Evolutionary conservation across 2,888 invertebrate species (phyloP), one percentile per base, ranked within the genome.

Genomic region (Punctoribates punctum): DNA sequence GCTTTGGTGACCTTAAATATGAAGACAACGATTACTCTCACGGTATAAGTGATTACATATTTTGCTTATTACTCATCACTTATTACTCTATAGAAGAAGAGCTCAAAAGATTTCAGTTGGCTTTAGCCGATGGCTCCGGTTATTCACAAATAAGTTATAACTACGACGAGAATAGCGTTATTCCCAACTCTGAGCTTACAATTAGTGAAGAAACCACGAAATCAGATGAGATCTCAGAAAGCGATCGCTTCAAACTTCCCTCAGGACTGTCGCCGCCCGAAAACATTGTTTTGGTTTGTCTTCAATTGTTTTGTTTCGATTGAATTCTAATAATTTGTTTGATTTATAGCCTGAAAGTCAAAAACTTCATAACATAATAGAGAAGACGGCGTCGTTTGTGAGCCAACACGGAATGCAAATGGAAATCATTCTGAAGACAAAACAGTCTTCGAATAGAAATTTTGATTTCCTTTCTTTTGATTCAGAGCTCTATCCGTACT

Each of bases 351-450:
- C 96, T 0, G 90, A 90, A 79, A 90, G 91, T 5, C 88, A 90
- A 82, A 96, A 96, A 84, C 89, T 91, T 81, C 93, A 95, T 83
- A 91, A 93, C 17, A 92, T 98, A 78, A 96, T 99, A 81, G 96
- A 96, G 83, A 96, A 95, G 85, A 99, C 87, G 0, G 87, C 87
- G 1, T 78, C 80, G 57, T 88, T 88, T 81, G 85, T 88, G 17
- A 84, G 85, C 2, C 88, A 89, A 73, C 96, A 97, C 83, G 98
- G 98, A 0, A 88, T 90, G 9, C 99, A 99, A 85, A 97, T 99
- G 97, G 99, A 99, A 86, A 96, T 99, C 80, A 88, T 99, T 15
- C 90, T 99, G 80, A 98, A 98, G 85, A 94, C 97, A 4, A 99
- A 98, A 85, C 99, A 99, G 84, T 88, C 92, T 0, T 90, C 91